Evolutionary conservation across 2,113 vertebrate genomes (phyloP), one percentile per base, ranked within the genome.

Genomic region (Hyla sarda): DNA sequence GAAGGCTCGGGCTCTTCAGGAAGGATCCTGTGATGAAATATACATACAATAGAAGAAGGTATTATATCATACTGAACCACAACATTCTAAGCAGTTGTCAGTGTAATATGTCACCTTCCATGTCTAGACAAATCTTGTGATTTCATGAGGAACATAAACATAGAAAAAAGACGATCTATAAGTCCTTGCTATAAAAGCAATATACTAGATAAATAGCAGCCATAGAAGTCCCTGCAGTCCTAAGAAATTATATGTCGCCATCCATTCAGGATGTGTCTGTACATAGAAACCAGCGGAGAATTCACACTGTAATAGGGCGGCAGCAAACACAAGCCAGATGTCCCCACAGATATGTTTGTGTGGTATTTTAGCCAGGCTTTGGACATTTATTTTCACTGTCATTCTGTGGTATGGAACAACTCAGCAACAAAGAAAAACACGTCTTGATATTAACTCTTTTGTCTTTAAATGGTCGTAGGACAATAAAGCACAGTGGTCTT

Each of bases 301-400:
- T 32, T n/a, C 12, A 69, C 74, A 77, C 30, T 67, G 25, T 32
- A 82, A 23, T 9, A 30, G 0, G 60, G 30, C 60, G 30, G 62
- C 13, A 52, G 62, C 41, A 67, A 82, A 69, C 60, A 82, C 34
- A 82, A 82, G 30, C 41, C 80, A 82, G 41, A 82, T 82, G 80
- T 28, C 10, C n/a, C 12, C n/a, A 67, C n/a, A 67, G 23, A 67
- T 12, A 48, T 77, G 74, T 77, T 77, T 77, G 50, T 32, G 50
- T 3, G 47, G 47, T 77, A 21, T 54, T 52, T 17, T 77, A 32
- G 74, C 41, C 73, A 76, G 13, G 25, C n/a, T 76, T 76, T 76
- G 13, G 16, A 30, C 73, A 30, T 52, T 76, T 77, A 32, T 77
- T 11, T 34, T 77, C 28, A 13, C 48, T 54, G 47, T 32, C 72